Evolutionary conservation across 2,888 invertebrate genomes (phyloP).

Genomic region (Brassicogethes aeneus): DNA sequence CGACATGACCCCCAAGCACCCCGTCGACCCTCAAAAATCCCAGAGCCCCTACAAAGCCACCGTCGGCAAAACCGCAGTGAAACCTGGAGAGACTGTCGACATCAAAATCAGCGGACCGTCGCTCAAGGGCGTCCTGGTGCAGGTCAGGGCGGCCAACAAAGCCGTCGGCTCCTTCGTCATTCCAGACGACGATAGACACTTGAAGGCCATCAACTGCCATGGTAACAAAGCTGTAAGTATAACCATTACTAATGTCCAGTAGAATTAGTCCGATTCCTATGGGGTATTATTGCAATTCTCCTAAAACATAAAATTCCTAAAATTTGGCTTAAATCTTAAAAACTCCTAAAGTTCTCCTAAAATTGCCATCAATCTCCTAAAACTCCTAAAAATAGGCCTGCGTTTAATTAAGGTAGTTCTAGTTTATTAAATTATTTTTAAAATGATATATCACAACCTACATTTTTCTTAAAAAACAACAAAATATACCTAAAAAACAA

Average conservation of each 20-base stretch:
- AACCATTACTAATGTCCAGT: no score
- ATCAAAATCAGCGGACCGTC: slow-evolving; percentile 46
- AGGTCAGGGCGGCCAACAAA: slow-evolving; percentile 53
- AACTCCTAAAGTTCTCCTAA: no score
- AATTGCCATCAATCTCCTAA: no score
- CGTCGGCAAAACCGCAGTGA: slow-evolving; percentile 30
- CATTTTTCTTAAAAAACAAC: no score
- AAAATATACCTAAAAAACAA: no score
- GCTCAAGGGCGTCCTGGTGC: slow-evolving; percentile 58
- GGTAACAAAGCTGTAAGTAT: slow-evolving; percentile 45
- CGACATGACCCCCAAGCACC: slow-evolving; percentile 62
- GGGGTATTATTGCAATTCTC: background rate
- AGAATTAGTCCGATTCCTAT: background rate
- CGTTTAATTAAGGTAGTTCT: no score
- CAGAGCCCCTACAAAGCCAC: slow-evolving; percentile 48
- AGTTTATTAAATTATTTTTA: no score
- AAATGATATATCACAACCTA: no score
- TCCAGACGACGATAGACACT: slow-evolving; percentile 42
- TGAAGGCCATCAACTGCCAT: slow-evolving; percentile 47
- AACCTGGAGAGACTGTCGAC: slow-evolving; percentile 42
- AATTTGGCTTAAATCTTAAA: no score
- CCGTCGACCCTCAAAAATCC: slow-evolving; percentile 47
- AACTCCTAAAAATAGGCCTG: no score
- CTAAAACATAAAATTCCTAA: no score
- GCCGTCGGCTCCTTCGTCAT: slow-evolving; percentile 57